Evolutionary conservation across 2,888 invertebrate genomes (phyloP).

Genomic region (Cataglyphis albicans): DNA sequence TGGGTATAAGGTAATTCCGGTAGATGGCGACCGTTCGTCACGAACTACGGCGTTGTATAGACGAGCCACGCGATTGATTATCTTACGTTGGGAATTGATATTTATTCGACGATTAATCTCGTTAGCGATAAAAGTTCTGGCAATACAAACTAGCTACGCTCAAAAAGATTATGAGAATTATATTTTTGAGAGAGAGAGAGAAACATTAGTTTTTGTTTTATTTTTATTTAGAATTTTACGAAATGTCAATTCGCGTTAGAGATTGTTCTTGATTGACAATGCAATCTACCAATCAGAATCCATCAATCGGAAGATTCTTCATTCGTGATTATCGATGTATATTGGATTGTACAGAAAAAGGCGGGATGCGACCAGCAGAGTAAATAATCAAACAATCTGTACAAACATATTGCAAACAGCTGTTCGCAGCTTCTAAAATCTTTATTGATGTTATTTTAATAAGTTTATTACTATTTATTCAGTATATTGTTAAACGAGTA

Average conservation of each 20-base stretch:
- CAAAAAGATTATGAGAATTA: neutral
- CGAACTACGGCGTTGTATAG: neutral
- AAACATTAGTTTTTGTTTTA: neutral
- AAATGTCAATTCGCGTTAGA: neutral
- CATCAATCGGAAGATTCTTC: slow-evolving; percentile 5
- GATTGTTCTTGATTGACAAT: neutral
- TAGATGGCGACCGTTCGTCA: neutral
- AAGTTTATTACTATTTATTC: slow-evolving; percentile 3
- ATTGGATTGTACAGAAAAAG: slow-evolving; percentile 6
- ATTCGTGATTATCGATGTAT: neutral
- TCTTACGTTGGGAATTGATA: neutral
- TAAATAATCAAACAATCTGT: neutral
- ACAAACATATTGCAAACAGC: neutral
- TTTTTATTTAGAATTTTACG: neutral
- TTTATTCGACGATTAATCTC: neutral
- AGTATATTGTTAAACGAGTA: neutral
- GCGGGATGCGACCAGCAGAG: slow-evolving; percentile 17
- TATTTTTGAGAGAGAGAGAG: neutral
- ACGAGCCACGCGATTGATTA: neutral
- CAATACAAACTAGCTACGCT: too few species aligned
- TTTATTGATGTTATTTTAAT: neutral
- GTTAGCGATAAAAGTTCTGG: too few species aligned
- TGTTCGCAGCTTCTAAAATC: neutral
- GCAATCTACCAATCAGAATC: slow-evolving; percentile 25
- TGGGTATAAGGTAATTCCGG: neutral